Percentiles rank a stretch among this genome's conserved stretches.
Conservation (phyloP, 2,888 invertebrate species). For the Drosophila lacicola region DNA sequence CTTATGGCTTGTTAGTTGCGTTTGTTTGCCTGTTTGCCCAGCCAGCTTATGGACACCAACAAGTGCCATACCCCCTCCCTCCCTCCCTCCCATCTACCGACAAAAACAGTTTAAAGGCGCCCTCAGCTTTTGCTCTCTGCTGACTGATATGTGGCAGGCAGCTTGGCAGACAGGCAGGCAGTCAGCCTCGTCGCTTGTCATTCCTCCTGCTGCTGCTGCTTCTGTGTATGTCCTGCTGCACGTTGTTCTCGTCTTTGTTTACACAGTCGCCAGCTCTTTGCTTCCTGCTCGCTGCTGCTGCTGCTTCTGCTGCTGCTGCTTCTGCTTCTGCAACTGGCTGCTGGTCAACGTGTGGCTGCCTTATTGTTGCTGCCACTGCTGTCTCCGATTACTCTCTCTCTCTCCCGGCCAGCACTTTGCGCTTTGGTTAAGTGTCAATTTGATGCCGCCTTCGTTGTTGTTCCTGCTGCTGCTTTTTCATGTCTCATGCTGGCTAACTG, state of each 20-base stretch:
- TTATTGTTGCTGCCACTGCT: conserved; percentile 49
- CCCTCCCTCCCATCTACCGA: conserved; percentile 19
- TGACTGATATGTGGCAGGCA: conserved; percentile 69
- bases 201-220: conserved; percentile 16
- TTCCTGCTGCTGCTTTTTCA: conserved; percentile 58
- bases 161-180: conserved; percentile 8
- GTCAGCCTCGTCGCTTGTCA: conserved; percentile 37
- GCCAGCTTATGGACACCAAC: conserved; percentile 81
- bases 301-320: conserved; percentile 22
- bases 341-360: conserved; percentile 71
- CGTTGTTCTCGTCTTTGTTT: conserved; percentile 68
- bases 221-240: conserved; percentile 9
- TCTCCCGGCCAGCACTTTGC: conserved; percentile 41
- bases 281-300: conserved; percentile 43
- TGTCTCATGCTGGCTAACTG: conserved; percentile 58
- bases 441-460: conserved; percentile 61
- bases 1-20: conserved; percentile 81
- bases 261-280: conserved; percentile 64
- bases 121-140: conserved; percentile 24
- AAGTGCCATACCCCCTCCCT: conserved; percentile 48
- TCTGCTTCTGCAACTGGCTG: conserved; percentile 40
- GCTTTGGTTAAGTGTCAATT: conserved; percentile 76
- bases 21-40: conserved; percentile 79
- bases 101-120: conserved; percentile 61
- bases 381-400: conserved; percentile 6